Evolutionary conservation across 2,888 invertebrate genomes (phyloP), one percentile per base, ranked within the genome.

Genomic region (Erebia ligea): DNA sequence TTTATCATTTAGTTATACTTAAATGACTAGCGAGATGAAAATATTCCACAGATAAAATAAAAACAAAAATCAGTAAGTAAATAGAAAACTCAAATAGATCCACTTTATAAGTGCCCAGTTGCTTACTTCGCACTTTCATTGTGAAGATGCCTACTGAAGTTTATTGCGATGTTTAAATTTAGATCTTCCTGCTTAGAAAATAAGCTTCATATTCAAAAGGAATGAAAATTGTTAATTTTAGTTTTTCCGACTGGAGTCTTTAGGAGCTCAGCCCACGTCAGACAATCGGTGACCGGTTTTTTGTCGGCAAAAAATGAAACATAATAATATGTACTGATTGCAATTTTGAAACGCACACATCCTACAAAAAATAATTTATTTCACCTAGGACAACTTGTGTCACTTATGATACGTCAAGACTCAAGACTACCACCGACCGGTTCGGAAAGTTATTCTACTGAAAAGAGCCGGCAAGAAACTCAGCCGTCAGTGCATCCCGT

Each of bases 241-340:
- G 74, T 73, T 73, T 74, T 75, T 75, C 75, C 77, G 70, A 65
- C 64, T 72, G 68, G 62, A 54, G 63, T 67, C 66, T 74, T 54
- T 73, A 74, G 71, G 34, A 6, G 34, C 34, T 34, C 5, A 34
- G 34, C 34, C 6, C 34, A 34, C 34, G 34, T 34, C 34, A 34
- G 34, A 6, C 34, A 34, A 34, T 34, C 34, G 5, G 34, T 34
- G 34, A 34, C 34, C 34, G 1, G 6, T 34, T 34, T 34, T 34
- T 34, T 34, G 34, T 34, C 34, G 34, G 5, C 34, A 34, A 34
- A 34, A 34, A 34, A 34, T 6, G 34, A 5, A 34, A 34, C 34
- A 6, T 34, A n/a, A n/a, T n/a, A n/a, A n/a, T n/a, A n/a, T n/a
- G n/a, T n/a, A 34, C 34, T 34, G 34, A 34, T 34, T 34, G 34